A percentile compares a stretch with the other conserved stretches of the same genome.
Evolutionary conservation across 2,113 vertebrate species (phyloP).

Genomic region (Hyla sarda): DNA sequence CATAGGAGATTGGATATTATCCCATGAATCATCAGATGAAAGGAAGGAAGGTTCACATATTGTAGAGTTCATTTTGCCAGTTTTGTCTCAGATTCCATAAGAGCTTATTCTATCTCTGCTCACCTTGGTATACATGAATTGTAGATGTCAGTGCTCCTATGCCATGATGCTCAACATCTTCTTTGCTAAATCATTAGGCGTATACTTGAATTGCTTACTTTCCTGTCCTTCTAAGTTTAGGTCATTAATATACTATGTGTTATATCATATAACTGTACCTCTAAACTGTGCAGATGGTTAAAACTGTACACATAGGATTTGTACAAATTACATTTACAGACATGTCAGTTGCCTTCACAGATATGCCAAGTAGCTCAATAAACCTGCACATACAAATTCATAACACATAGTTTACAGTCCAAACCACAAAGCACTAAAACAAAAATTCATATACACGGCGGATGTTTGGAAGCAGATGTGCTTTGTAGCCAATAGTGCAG

Average conservation of each 20-base stretch:
- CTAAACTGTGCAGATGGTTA: neutral
- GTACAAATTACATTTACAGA: constrained; percentile 39
- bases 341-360: constrained; percentile 5
- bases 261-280: neutral
- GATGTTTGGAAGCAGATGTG: neutral
- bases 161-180: too few species aligned
- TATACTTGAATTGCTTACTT: neutral
- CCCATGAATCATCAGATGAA: too few species aligned
- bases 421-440: constrained; percentile 30
- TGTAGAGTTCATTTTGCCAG: too few species aligned
- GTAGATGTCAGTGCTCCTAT: neutral
- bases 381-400: neutral
- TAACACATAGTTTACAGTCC: constrained; percentile 16
- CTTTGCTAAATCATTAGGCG: neutral
- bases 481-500: constrained; percentile 1
- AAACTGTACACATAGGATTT: constrained; percentile 10
- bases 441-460: constrained; percentile 25
- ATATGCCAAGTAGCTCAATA: constrained; percentile 5
- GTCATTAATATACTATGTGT: neutral
- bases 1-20: too few species aligned
- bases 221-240: neutral
- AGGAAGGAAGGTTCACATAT: too few species aligned
- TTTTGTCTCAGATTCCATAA: too few species aligned
- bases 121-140: too few species aligned
- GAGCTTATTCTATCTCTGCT: too few species aligned